A percentile compares a stretch with the other conserved stretches of the same genome.
Evolutionary conservation across 2,113 vertebrate species (phyloP).

Genomic region (Ctenodactylus gundi): DNA sequence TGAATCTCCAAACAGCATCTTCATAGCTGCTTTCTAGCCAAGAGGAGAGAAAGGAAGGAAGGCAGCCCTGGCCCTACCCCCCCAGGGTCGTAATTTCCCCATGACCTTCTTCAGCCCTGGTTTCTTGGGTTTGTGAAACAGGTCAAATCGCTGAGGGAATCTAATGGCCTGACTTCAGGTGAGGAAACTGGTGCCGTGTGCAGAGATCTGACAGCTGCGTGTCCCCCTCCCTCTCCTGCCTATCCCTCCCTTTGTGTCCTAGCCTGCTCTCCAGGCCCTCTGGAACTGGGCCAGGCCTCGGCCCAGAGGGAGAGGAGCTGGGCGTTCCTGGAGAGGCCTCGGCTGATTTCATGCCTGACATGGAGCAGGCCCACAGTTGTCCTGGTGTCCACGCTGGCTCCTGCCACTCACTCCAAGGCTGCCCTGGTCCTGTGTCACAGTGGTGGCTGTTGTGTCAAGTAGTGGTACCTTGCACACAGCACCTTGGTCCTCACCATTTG

Average conservation of each 20-base stretch:
- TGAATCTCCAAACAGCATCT: background rate
- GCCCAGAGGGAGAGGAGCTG: background rate
- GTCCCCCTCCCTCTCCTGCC: background rate
- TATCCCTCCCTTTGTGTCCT: background rate
- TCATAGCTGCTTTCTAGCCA: background rate
- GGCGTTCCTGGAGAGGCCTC: background rate
- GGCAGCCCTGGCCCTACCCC: background rate
- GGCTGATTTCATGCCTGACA: background rate
- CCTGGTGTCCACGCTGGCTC: background rate
- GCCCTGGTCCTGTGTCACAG: background rate
- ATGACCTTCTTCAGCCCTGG: background rate
- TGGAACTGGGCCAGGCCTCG: background rate
- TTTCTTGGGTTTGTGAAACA: conserved; percentile 17
- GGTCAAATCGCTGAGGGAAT: background rate
- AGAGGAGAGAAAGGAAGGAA: background rate
- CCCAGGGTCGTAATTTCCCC: background rate
- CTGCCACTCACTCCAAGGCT: background rate
- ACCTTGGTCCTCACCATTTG: background rate
- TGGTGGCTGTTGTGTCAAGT: background rate
- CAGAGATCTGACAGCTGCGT: background rate
- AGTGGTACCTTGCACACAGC: background rate
- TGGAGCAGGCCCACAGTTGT: background rate
- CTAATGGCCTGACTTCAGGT: background rate
- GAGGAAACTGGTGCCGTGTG: background rate
- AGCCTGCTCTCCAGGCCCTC: background rate